Evolutionary conservation across 2,888 invertebrate species (phyloP).

Genomic region (Sminthurides aquaticus): DNA sequence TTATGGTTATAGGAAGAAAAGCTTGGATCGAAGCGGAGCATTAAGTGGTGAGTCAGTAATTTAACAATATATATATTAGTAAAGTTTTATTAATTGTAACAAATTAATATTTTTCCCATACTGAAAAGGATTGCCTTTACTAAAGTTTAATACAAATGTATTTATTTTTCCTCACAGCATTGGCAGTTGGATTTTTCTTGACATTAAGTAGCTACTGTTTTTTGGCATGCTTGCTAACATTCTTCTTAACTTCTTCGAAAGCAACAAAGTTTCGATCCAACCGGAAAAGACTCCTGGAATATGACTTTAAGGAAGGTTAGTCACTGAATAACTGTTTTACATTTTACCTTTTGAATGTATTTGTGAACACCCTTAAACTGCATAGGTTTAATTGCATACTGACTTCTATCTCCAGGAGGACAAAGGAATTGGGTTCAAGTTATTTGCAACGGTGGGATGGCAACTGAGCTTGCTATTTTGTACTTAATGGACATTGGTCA

Average conservation of each 20-base stretch:
- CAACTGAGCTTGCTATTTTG: slow-evolving; percentile 65
- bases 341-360: not conserved
- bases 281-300: slow-evolving; percentile 62
- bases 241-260: slow-evolving; percentile 71
- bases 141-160: not conserved
- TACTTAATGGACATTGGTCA: slow-evolving; percentile 73
- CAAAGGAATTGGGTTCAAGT: slow-evolving; percentile 85
- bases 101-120: not conserved
- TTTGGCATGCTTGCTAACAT: slow-evolving; percentile 61
- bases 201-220: slow-evolving; percentile 73
- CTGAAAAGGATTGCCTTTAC: not conserved
- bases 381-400: too few species aligned
- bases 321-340: not conserved
- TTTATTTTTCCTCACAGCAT: slow-evolving; percentile 50
- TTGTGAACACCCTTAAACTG: too few species aligned
- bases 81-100: not conserved
- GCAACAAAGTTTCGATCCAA: slow-evolving; percentile 68
- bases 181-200: slow-evolving; percentile 65
- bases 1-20: slow-evolving; percentile 62
- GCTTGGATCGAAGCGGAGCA: slow-evolving; percentile 64
- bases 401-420: slow-evolving; percentile 66
- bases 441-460: slow-evolving; percentile 82
- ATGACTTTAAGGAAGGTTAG: slow-evolving; percentile 69
- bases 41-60: slow-evolving; percentile 51
- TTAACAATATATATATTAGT: not conserved